Base-by-base conservation (phyloP, 1,140 invertebrate species). In the Pantala flavescens region DNA sequence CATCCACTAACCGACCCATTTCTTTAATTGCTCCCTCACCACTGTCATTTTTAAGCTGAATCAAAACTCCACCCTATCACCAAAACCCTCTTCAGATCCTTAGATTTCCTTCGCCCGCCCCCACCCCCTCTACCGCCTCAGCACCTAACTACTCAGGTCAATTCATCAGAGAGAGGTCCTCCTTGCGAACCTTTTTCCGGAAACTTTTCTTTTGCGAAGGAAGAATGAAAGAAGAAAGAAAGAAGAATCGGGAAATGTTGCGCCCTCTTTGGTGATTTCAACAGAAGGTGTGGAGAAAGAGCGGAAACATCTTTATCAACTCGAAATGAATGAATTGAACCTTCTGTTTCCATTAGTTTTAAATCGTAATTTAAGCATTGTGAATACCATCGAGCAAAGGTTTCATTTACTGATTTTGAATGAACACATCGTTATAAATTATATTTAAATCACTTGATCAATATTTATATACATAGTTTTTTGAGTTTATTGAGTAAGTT, bases 11-110 rank as follows among this genome's bases (percentile, higher is more conserved):
- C 49, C 49, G 49, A 12, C 49, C 49, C 16, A 63, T 63, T 63
- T 63, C 49, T 63, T 63, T 63, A 63, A 63, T 63, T 63, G 49
- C 49, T 63, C n/a, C 49, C 49, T 63, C n/a, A 63, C 49, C 49
- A 63, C 12, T 63, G 16, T 12, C 49, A 19, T 63, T 63, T 21
- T 63, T 7, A 16, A 19, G 12, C 49, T 1, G 49, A 63, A 16
- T 21, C 49, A 16, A 63, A 19, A 16, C 3, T 63, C 49, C 49
- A 16, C n/a, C 49, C 49, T 63, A 16, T 21, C 12, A 63, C 14
- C 3, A 63, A 63, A 63, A 63, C 12, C 49, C n/a, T 63, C 49
- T 63, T 21, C 49, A 7, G 16, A 19, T 14, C 49, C 49, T 3
- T 21, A 16, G 16, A 19, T 12, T 63, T 63, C 12, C 49, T 63